These are phyloP conservation scores for Eupithecia insigniata DNA, from an alignment of 2,888 invertebrate species.

Conservation along the genomic window DNA sequence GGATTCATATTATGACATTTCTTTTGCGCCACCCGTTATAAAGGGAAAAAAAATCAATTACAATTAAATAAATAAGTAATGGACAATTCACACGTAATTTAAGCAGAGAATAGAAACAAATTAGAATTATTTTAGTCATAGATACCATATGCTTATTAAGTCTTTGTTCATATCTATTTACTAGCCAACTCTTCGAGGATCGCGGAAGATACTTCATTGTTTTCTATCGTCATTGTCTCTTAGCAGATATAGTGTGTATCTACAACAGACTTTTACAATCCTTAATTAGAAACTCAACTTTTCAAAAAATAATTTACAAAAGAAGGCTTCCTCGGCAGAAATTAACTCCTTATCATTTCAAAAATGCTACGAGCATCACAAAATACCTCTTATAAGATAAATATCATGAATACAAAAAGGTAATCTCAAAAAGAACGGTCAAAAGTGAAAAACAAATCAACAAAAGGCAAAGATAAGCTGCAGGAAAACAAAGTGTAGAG, in stretches of 20 bases:
- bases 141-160: too few relatives aligned
- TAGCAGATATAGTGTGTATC: not conserved
- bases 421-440: constrained; percentile 45
- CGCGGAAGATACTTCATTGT: not conserved
- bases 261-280: not conserved
- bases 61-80: too few relatives aligned
- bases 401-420: constrained; percentile 30
- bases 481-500: constrained; percentile 52
- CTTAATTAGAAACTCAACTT: constrained; percentile 13
- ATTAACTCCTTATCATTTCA: constrained; percentile 28
- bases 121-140: too few relatives aligned
- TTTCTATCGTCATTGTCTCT: not conserved
- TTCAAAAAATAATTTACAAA: constrained; percentile 27
- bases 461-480: constrained; percentile 57
- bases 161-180: not conserved
- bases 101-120: too few relatives aligned
- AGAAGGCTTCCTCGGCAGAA: constrained; percentile 26
- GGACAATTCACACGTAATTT: too few relatives aligned
- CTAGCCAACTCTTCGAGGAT: not conserved
- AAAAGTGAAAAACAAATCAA: constrained; percentile 57
- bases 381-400: constrained; percentile 25
- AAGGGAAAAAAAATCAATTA: too few relatives aligned
- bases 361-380: constrained; percentile 18
- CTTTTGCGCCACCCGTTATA: too few relatives aligned
- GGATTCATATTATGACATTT: too few relatives aligned